Evolutionary conservation across 2,113 vertebrate genomes (phyloP).

Genomic region (Struthio camelus): DNA sequence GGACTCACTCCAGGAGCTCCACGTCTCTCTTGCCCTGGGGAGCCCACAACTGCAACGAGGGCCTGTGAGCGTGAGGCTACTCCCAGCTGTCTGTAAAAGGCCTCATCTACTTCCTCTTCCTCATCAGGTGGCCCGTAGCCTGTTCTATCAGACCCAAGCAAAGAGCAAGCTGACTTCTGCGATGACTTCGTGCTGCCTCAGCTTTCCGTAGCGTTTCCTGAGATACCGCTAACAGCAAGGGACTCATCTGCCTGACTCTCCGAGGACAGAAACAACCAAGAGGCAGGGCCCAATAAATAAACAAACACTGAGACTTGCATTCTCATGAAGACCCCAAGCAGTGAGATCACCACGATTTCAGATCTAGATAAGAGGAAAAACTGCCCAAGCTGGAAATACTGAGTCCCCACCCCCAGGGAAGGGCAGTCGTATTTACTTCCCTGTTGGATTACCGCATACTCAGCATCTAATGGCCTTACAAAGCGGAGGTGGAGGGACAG

Average conservation of each 20-base stretch:
- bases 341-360: rapidly evolving
- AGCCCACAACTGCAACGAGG: too few species aligned
- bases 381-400: not conserved
- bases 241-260: not conserved
- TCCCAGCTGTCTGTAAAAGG: too few species aligned
- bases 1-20: too few species aligned
- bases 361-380: not conserved
- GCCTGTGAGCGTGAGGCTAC: too few species aligned
- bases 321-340: not conserved
- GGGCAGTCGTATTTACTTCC: not conserved
- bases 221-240: not conserved
- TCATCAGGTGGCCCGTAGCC: too few species aligned
- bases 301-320: rapidly evolving
- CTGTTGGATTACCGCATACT: rapidly evolving
- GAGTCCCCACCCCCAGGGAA: not conserved
- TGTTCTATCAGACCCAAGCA: rapidly evolving
- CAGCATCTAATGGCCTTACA: rapidly evolving
- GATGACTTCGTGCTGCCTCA: not conserved
- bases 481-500: not conserved
- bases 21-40: too few species aligned
- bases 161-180: not conserved
- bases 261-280: not conserved
- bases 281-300: too few species aligned
- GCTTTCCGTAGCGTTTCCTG: rapidly evolving
- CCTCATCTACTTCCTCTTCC: too few species aligned